Evolutionary conservation across 1,140 invertebrate species (phyloP), one percentile per base, ranked within the genome.

Genomic region (Chironomus striatipennis): DNA sequence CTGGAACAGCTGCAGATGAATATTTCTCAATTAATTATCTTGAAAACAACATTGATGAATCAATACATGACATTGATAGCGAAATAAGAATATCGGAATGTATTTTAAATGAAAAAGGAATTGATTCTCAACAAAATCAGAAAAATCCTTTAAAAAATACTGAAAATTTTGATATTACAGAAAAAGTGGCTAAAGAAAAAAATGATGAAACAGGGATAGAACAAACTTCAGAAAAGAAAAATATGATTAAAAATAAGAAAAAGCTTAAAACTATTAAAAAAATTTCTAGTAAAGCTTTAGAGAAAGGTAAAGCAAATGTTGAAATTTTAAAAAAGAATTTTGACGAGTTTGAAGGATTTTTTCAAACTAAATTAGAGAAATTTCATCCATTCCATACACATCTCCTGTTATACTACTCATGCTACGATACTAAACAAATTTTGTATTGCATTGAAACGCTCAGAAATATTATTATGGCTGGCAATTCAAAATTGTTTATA

Each of bases 371-470:
- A 75, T 79, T 79, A 70, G 81, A 86, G 17, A 85, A 83, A 10
- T 85, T 93, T 7, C 91, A 93, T 79, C 89, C 90, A 21, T 87
- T 94, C 67, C 93, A 95, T 80, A 91, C 92, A 24, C 93, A 95
- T 80, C 87, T 95, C 79, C 85, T 95, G 18, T 84, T 96, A 0
- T 96, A 96, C 78, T 88, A 89, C 76, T 90, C 91, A 76, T 88
- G 92, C 17, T 94, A 93, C 77, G 94, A 96, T 80, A 91, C 90
- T 0, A 85, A 88, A 43, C 85, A 90, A 77, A 90, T 90, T 7
- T 83, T 94, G 0, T 94, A 95, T 79, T 90, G 91, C n/a, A 81
- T 95, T 17, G 86, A 88, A 73, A 91, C 90, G 0, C 80, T 95
- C 0, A 87, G 90, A 73, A 90, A 91, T 76, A 89, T 94, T 76